A percentile compares a stretch with the other conserved stretches of the same genome.
These are phyloP conservation scores for Silurus lanzhouensis DNA, from an alignment of 2,797 vertebrate genomes.

Conservation along the genomic window DNA sequence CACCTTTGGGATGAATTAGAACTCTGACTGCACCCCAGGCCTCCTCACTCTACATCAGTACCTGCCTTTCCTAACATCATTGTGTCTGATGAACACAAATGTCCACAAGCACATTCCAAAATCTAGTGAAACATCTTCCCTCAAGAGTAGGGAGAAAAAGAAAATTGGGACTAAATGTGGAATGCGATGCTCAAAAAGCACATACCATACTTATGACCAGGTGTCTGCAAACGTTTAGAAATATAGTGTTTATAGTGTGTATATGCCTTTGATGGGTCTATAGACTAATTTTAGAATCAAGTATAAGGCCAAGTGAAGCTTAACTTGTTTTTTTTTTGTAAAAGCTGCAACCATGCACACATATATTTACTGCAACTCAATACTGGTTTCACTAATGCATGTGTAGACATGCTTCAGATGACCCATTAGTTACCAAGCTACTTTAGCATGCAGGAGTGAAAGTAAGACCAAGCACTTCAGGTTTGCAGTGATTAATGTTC, in stretches of 20 bases:
- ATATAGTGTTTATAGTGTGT: background rate
- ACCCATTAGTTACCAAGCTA: conserved; percentile 56
- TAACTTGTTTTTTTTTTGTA: background rate
- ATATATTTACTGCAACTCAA: conserved; percentile 68
- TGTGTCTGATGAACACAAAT: no score
- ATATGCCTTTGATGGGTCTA: background rate
- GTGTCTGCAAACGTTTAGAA: no score
- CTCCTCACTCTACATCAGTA: no score
- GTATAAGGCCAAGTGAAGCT: background rate
- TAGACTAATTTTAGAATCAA: conserved; percentile 22
- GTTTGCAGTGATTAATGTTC: conserved; percentile 44
- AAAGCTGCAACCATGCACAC: conserved; percentile 50
- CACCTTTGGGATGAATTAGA: no score
- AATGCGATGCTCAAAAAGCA: no score
- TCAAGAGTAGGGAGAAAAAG: no score
- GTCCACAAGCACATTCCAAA: no score
- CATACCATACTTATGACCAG: no score
- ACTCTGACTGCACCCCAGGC: no score
- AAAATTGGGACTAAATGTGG: no score
- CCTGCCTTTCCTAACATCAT: no score
- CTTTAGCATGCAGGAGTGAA: conserved; percentile 25
- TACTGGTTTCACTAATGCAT: conserved; percentile 59
- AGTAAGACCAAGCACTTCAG: conserved; percentile 10
- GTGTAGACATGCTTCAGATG: conserved; percentile 57
- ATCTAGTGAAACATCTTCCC: no score